Base-by-base conservation (phyloP, 2,888 invertebrate species). In the Drosophila anceps region DNA sequence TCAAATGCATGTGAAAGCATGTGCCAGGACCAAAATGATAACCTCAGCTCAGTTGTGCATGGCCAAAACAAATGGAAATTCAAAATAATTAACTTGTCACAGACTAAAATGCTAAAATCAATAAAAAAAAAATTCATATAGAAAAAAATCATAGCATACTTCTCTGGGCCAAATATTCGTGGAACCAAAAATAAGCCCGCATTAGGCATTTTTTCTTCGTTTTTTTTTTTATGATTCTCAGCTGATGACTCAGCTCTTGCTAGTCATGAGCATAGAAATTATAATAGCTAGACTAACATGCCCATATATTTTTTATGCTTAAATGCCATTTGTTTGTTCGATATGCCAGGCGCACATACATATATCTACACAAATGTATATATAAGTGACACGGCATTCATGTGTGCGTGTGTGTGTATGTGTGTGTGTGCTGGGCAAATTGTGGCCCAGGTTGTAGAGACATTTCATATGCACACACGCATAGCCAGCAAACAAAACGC, bases 291-390 rank as follows among this genome's bases (percentile, higher is more conserved):
- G 69, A 80, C 70, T 71, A 64, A 67, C 74, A 77, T 83, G 62
- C 54, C 20, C 29, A 12, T 59, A 43, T 15, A 2, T 29, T 65
- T 73, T 73, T 73, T 75, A 71, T 86, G 79, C 72, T 72, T 72
- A 80, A 89, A 82, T 82, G 73, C 31, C 69, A 78, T 68, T 89
- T 90, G 89, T 90, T 90, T 90, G 89, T 90, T 90, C 89, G 89
- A 90, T 90, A 90, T 79, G 66, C 20, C 51, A 55, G 24, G 24
- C 18, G 50, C 62, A 71, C 46, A 53, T 18, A 43, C 9, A 29
- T 54, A 57, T 44, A 57, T 15, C 54, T 13, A 55, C 10, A 33
- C 59, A 57, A 55, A 58, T 20, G 24, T 24, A 55, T 15, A 55
- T 24, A 24, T 20, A 20, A 29, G 37, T 50, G 51, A 27, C 61